Evolutionary conservation across 2,113 vertebrate species (phyloP), one percentile per base, ranked within the genome.

Genomic region (Prunella himalayana): DNA sequence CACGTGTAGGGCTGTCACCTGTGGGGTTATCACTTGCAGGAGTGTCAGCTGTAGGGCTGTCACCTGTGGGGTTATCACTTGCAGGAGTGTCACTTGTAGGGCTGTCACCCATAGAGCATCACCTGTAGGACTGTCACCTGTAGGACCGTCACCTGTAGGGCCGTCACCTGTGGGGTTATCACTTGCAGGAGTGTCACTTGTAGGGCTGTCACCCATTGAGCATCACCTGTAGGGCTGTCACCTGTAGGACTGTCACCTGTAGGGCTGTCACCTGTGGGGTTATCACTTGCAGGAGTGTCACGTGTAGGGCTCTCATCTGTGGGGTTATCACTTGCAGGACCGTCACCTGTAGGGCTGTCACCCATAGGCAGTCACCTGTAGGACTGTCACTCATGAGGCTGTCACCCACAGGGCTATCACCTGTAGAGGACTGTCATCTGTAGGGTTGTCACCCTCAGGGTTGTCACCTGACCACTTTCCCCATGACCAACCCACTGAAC

Each of bases 261-360:
- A 5, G 30, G 22, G 5, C 0, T 33, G 15, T 30, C 23, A 63
- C 13, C 6, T 3, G 0, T 15, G 1, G 8, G 9, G 1, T 1
- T 27, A 1, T 39, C 72, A 31, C 15, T 3, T 1, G 0, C 5
- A 9, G 15, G 11, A 1, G 2, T 63, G 14, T 41, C 57, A 41
- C 30, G 4, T 5, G 1, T 17, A 1, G 31, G 3, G 1, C n/a
- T n/a, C n/a, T n/a, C 8, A 25, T 8, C 15, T 1, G 3, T 25
- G 3, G 15, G 12, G 3, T 0, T 14, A 11, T 6, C 15, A 42
- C 37, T 8, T 4, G 6, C 23, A 7, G 17, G 6, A 1, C 2
- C 27, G 33, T 35, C 35, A 68, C 24, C 13, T 8, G 2, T 13
- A 12, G 39, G 23, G 2, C 1, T 54, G 21, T 71, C 22, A 42